Base-by-base conservation (phyloP, 2,888 invertebrate species). In the Corbicula japonica region DNA sequence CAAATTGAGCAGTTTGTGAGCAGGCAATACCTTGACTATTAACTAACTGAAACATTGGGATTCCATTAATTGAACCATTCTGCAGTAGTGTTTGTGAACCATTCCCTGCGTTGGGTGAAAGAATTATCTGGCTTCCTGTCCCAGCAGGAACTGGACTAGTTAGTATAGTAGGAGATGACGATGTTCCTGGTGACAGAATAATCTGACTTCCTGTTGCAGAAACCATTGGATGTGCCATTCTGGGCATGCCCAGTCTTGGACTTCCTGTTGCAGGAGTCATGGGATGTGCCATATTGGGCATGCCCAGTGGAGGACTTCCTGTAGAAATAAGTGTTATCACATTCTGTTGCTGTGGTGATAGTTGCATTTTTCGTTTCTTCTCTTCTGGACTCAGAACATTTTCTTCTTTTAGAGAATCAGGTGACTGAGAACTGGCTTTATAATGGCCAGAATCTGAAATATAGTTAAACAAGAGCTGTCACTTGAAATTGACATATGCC, bases 41-140 rank as follows among this genome's bases (percentile, higher is more conserved):
- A 21, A 83, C 30, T 35, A 83, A 60, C 34, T 83, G 79, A 23
- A 83, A 83, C 66, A 83, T 69, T 21, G 82, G 82, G 46, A 83
- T 34, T 5, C 79, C 79, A 50, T 83, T 78, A 1, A 78, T 26
- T 21, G 75, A 78, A 35, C 82, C 82, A 61, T 78, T 82, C 50
- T 78, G 82, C 30, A 82, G 72, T 2, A 82, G 38, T 38, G 82
- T 72, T 65, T 78, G 77, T n/a, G 72, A 35, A 15, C 69, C 71
- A 21, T 21, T 54, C 1, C 54, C 12, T 30, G 52, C 8, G 30
- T 30, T 41, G 12, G 72, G 69, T 6, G 76, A 26, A 28, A 80
- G 34, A 10, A 80, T 23, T 8, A 80, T 68, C 3, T 48, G 72
- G 54, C 41, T 41, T 52, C 66, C 66, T 52, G 28, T 41, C 35